Base-by-base conservation (phyloP, 2,113 vertebrate species). In the Calyptommatus sinebrachiatus region DNA sequence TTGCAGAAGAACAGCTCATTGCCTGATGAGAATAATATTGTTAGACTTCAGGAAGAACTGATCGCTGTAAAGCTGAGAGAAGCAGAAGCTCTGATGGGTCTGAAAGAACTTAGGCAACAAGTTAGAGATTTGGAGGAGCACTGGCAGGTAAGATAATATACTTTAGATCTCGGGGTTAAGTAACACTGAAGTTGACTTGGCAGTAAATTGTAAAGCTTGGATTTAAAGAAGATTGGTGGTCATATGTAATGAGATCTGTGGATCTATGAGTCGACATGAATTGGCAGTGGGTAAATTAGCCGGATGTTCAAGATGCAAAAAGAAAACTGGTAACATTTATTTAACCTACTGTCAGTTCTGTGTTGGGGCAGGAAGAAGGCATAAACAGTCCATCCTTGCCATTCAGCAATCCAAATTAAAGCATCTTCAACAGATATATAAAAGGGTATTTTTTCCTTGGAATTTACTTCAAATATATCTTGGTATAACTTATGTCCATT, bases 11-110 rank as follows among this genome's bases (percentile, higher is more conserved):
- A 99, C 91, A 94, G 92, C 6, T 96, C 97, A 1, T 94, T 99
- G 8, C 98, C 98, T 18, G 98, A 99, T 91, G 98, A 99, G 92
- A 98, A 95, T 90, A 99, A 99, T n/a, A 91, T 99, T 89, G 97
- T 94, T 2, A 95, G 96, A 57, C 96, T 99, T 82, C 98, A 99
- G 87, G 98, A 99, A 85, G 98, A 99, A 87, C 92, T 99, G 83
- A 99, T 99, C 2, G 97, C 96, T 7, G 96, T 97, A 84, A 99
- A 98, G 91, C 87, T 99, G 80, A 94, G 98, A 88, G 98, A 99
- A 93, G 97, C 96, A 0, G 98, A 99, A 91, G 97, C 98, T 83
- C 46, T 98, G 72, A 97, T 94, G 46, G 96, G 97, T 70, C 93
- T 99, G 61, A 99, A 99, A 89, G 97, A 99, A 91, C 93, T 98